Conservation (phyloP, 2,888 invertebrate genomes). For the Meteorus colon region DNA sequence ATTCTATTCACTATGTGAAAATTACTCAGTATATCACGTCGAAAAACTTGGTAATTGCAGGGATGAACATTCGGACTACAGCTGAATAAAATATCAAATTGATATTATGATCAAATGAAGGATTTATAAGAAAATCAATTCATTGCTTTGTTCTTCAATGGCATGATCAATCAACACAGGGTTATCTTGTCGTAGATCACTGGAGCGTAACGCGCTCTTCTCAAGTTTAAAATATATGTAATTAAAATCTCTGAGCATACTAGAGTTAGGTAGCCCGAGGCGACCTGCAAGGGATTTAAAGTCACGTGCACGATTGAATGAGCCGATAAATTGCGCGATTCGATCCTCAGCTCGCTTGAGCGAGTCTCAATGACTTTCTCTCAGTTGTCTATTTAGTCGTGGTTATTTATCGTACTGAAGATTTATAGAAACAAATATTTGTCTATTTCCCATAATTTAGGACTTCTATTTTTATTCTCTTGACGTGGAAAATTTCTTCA, state of each 20-base stretch:
- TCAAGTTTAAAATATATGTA: constrained; percentile 14
- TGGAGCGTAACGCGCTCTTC: constrained; percentile 21
- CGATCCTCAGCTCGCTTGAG: constrained; percentile 13
- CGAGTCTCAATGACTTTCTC: constrained; percentile 31
- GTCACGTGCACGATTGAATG: constrained; percentile 33
- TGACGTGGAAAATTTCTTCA: neutral
- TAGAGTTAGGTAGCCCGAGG: neutral
- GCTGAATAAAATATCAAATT: neutral
- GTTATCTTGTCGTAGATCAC: constrained; percentile 26
- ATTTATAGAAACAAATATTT: neutral
- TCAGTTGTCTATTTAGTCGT: neutral
- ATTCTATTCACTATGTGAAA: neutral
- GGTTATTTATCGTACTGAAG: neutral
- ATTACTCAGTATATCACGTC: neutral
- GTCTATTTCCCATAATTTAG: neutral
- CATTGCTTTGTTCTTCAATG: neutral
- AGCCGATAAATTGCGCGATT: constrained; percentile 29
- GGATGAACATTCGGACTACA: neutral
- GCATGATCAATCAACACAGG: constrained; percentile 22
- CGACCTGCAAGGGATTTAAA: constrained; percentile 14
- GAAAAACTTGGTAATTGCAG: too few species aligned
- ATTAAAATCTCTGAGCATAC: neutral
- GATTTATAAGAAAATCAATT: neutral
- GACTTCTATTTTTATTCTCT: neutral
- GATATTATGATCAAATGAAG: neutral